Evolutionary conservation across 2,113 vertebrate genomes (phyloP).

Genomic region (Phaethon lepturus): DNA sequence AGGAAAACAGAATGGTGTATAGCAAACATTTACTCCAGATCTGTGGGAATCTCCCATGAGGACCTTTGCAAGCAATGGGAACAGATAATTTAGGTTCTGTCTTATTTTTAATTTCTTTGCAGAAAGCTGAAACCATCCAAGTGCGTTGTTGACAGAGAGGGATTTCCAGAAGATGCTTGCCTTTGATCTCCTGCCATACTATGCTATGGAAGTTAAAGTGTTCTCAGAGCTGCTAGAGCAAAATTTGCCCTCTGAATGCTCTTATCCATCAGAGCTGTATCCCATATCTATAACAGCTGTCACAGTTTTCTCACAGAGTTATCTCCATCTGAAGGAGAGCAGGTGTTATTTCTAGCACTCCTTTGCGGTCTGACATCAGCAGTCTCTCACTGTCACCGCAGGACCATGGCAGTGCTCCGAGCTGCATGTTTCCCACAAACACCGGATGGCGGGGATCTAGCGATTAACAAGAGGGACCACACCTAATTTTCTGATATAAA

Average conservation of each 20-base stretch:
- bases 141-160: background rate
- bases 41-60: background rate
- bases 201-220: slow-evolving; percentile 42
- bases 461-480: slow-evolving; percentile 24
- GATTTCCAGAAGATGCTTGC: slow-evolving; percentile 44
- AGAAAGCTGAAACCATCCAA: slow-evolving; percentile 2
- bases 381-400: slow-evolving; percentile 59
- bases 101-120: slow-evolving; percentile 35
- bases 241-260: slow-evolving; percentile 61
- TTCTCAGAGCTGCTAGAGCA: slow-evolving; percentile 35
- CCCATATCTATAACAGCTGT: slow-evolving; percentile 61
- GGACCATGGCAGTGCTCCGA: slow-evolving; percentile 70
- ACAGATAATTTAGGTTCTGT: slow-evolving; percentile 29
- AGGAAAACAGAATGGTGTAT: background rate
- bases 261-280: slow-evolving; percentile 53
- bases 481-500: slow-evolving; percentile 16
- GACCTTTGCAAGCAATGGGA: background rate
- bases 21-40: background rate
- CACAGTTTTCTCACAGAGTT: slow-evolving; percentile 55
- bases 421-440: slow-evolving; percentile 29
- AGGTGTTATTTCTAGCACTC: slow-evolving; percentile 68
- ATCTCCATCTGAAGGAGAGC: slow-evolving; percentile 61
- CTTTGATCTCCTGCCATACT: slow-evolving; percentile 55
- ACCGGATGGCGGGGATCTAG: slow-evolving; percentile 18
- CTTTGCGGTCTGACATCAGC: slow-evolving; percentile 50